Base-by-base conservation (phyloP, 2,888 invertebrate species). In the Platerodrilus igneus region DNA sequence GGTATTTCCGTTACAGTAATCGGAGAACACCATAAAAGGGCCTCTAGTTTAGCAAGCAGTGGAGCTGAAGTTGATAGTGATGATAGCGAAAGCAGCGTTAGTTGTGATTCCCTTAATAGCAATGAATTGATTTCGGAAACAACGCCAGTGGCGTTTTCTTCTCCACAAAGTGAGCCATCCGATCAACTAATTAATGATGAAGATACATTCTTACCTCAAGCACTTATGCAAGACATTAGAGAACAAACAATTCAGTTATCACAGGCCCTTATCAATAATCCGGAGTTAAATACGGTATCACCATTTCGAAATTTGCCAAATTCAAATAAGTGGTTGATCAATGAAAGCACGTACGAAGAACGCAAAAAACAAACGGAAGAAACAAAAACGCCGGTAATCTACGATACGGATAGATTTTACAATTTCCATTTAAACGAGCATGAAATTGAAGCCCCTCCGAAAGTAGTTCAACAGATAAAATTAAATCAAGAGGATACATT, bases 371-470 rank as follows among this genome's bases (percentile, higher is more conserved):
- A 74, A 56, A 71, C 75, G 57, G 72, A 73, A 47, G 55, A 60
- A 23, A 49, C 58, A 16, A 59, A 73, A 38, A 62, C 64, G 51
- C 62, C 69, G 52, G 68, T 69, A 45, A 72, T 71, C 53, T 85
- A 80, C 60, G 84, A 86, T 60, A 77, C 84, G 56, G 86, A 88
- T 69, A 81, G 81, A 66, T 87, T 78, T 67, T 87, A 86, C 63
- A 81, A 83, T 63, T 89, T 89, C 62, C 88, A 89, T 68, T 70
- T 89, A 47, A 84, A 86, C 61, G 89, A 89, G 61, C 76, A 78
- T 63, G 71, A 75, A 50, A 72, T 72, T 50, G 75, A 76, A 14
- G 50, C 60, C 3, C 53, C 59, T 36, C 53, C 56, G 68, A 60
- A 72, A 65, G 46, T 70, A 68, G 66, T 58, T 54, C 42, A 52